Percentiles rank a stretch among this genome's conserved stretches.
These are phyloP conservation scores for Toxonevra muliebris DNA, from an alignment of 2,888 invertebrate species.

Conservation along the genomic window DNA sequence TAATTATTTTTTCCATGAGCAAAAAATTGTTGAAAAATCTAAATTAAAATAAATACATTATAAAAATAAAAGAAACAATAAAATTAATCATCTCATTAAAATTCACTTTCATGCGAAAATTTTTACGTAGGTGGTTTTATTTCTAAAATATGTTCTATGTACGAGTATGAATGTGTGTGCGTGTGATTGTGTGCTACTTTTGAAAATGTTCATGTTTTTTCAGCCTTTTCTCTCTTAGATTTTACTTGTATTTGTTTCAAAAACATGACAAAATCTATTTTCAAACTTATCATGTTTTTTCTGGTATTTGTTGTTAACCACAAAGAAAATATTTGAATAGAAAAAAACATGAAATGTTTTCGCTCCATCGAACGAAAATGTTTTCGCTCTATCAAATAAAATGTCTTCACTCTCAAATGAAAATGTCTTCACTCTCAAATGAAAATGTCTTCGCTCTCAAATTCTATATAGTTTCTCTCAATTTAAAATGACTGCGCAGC, in stretches of 20 bases:
- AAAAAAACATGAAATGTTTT: no score
- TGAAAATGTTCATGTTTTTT: slow-evolving; percentile 10
- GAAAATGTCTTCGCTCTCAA: no score
- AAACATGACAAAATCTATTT: slow-evolving; percentile 4
- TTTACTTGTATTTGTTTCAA: background rate
- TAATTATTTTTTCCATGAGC: slow-evolving; percentile 40
- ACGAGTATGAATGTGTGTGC: slow-evolving; percentile 21
- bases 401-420: no score
- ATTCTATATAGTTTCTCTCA: no score
- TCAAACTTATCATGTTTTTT: background rate
- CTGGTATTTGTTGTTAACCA: slow-evolving; percentile 6
- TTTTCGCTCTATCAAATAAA: no score
- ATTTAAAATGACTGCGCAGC: no score
- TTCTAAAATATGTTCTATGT: slow-evolving; percentile 21
- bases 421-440: no score
- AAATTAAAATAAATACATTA: slow-evolving; percentile 28
- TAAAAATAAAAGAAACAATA: slow-evolving; percentile 11
- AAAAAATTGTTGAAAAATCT: slow-evolving; percentile 15
- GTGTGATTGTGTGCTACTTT: slow-evolving; percentile 16
- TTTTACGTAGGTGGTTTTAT: slow-evolving; percentile 9
- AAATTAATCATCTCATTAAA: slow-evolving; percentile 1
- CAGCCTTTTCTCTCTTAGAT: background rate
- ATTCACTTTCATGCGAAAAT: slow-evolving; percentile 12
- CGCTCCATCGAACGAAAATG: no score
- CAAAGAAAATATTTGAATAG: no score